Base-by-base conservation (phyloP, 2,797 vertebrate genomes). In the Hemitrygon akajei region DNA sequence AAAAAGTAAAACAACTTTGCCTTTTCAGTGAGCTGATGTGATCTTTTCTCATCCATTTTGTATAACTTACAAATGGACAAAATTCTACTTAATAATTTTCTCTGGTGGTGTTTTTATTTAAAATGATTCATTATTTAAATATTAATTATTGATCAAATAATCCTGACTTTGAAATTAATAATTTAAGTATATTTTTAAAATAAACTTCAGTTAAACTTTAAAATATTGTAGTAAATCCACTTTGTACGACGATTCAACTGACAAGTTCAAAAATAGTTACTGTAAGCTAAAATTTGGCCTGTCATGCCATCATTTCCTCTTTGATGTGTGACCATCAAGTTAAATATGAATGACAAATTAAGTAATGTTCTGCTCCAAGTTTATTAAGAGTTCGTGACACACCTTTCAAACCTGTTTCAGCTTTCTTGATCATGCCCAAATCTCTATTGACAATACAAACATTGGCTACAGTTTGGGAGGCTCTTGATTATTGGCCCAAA, bases 381-480 rank as follows among this genome's bases (percentile, higher is more conserved):
- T 47, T 56, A 12, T 76, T 93, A 30, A 27, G 14, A 93, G 69
- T 56, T 56, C 40, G 18, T n/a, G 73, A 5, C 76, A 71, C 91
- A 76, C 71, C 30, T 76, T 76, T 30, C 73, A 93, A 58, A 93
- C 71, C 40, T 76, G 71, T 76, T 73, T 58, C 37, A 93, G 22
- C 37, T 58, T 47, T 91, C 34, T 76, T 58, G 47, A 25, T 14
- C 40, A 30, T 75, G 71, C 40, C 73, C 40, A 93, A 58, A 93
- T 93, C 71, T 93, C 40, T 58, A 20, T 40, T 93, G 71, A 76
- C 91, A n/a, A n/a, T 73, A 58, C 71, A 93, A 76, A 93, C 40
- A 93, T 93, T 93, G 91, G 40, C 71, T 58, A 71, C 40, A 47
- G 27, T 93, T 93, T 58, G 91, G 71, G 71, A 76, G 69, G 71